A percentile compares a stretch with the other conserved stretches of the same genome.
These are phyloP conservation scores for Furnarius figulus DNA, from an alignment of 2,113 vertebrate species.

Conservation along the genomic window DNA sequence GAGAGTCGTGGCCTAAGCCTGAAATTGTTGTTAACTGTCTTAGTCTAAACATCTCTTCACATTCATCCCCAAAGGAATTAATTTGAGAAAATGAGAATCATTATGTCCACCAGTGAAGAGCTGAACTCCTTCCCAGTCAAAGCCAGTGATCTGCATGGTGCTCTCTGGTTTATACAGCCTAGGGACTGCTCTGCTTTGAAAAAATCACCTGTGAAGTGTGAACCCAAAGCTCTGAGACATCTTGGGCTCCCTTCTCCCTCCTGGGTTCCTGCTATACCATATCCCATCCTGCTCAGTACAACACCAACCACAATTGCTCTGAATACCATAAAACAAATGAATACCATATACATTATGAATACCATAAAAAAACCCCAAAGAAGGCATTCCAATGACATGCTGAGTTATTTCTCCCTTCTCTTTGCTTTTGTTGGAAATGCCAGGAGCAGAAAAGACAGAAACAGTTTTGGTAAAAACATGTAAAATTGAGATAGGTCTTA, in stretches of 20 bases:
- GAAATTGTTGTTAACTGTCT: background rate
- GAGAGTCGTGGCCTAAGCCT: background rate
- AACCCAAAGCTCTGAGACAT: background rate
- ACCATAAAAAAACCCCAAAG: background rate
- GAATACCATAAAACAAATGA: background rate
- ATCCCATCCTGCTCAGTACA: background rate
- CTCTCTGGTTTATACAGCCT: background rate
- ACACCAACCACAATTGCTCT: background rate
- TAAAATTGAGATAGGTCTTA: background rate
- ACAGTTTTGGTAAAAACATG: background rate
- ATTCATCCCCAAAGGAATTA: background rate
- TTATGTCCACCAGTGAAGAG: background rate
- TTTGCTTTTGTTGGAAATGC: background rate
- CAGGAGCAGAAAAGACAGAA: background rate
- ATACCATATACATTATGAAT: no score
- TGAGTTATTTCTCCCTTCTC: background rate
- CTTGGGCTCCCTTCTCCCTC: background rate
- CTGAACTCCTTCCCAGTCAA: background rate
- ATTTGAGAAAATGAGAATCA: background rate
- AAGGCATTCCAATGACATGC: background rate
- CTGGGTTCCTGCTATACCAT: background rate
- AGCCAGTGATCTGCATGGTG: background rate
- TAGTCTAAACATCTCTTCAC: background rate
- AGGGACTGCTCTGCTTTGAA: background rate
- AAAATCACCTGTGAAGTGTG: background rate